Evolutionary conservation across 2,113 vertebrate genomes (phyloP), one percentile per base, ranked within the genome.

Genomic region (Pristiophorus japonicus): DNA sequence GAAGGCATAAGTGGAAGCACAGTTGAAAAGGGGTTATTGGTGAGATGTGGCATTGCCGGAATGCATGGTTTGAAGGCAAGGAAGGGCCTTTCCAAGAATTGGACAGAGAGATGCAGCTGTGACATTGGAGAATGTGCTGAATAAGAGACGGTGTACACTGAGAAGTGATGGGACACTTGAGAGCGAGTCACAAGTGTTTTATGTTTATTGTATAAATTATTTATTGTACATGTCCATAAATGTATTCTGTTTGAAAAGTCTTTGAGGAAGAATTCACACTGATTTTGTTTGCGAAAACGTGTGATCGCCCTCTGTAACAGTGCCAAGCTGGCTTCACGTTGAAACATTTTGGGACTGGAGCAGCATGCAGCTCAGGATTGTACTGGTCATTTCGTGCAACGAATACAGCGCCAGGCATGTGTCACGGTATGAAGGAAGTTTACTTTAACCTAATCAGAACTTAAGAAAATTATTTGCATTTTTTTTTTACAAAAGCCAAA

Each of bases 241-340:
- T 93, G n/a, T 66, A 94, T 94, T 94, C 27, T 94, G 27, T 94
- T 47, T 51, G 87, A 65, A 51, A 70, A 51, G 66, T 94, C 66
- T 73, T 66, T 94, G 24, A 73, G 93, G 7, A 70, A 30, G 14
- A 67, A 94, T 10, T 67, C 3, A 27, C 30, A 30, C 20, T 45
- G 93, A 94, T 27, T 27, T 47, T 94, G 4, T 14, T 51, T 90
- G 45, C 42, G 6, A 38, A 42, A 45, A 22, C 1, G 22, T 20
- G 62, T 94, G 38, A 42, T 22, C 45, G 6, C 20, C n/a, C 7
- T 70, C 66, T 92, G 22, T 42, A 47, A 67, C 11, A 70, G 11
- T 47, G 11, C 24, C 6, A 47, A 94, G 24, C 2, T 67, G 20
- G 10, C 14, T 65, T 67, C n/a, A 55, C 24, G 22, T 24, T 63